Conservation (phyloP, 2,888 invertebrate genomes). For the Agrilus biguttatus region DNA sequence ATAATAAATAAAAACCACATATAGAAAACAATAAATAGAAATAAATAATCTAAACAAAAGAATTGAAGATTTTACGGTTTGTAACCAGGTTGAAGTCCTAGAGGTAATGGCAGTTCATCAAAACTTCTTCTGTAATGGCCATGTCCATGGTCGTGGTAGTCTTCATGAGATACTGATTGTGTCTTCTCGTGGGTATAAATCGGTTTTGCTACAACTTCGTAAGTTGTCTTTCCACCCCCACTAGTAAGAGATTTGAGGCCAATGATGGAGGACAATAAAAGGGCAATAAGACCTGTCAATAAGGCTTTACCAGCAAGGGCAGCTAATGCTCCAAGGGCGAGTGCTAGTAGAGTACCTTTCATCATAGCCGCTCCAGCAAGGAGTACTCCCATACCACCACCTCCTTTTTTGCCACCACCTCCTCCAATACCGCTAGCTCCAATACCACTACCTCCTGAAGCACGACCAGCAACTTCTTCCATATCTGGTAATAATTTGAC, state of each 20-base stretch:
- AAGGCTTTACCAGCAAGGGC: slow-evolving; percentile 68
- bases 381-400: slow-evolving; percentile 34
- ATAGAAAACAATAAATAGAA: too few relatives aligned
- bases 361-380: slow-evolving; percentile 38
- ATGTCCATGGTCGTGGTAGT: slow-evolving; percentile 12
- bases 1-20: too few relatives aligned
- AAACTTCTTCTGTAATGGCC: slow-evolving; percentile 37
- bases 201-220: slow-evolving; percentile 64
- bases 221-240: slow-evolving; percentile 51
- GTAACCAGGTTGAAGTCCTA: slow-evolving; percentile 36
- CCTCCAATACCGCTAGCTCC: slow-evolving; percentile 28
- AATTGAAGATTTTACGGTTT: slow-evolving; percentile 36
- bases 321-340: slow-evolving; percentile 58
- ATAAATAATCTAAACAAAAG: too few relatives aligned
- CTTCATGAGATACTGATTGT: slow-evolving; percentile 25
- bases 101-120: slow-evolving; percentile 26
- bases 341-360: slow-evolving; percentile 51
- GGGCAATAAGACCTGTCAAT: slow-evolving; percentile 63
- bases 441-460: slow-evolving; percentile 10
- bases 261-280: slow-evolving; percentile 57
- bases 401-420: slow-evolving; percentile 34
- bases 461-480: slow-evolving; percentile 9
- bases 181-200: slow-evolving; percentile 50
- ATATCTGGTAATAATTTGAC: slow-evolving; percentile 41
- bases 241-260: slow-evolving; percentile 54